Percentiles rank a stretch among this genome's conserved stretches.
These are phyloP conservation scores for Ypsolopha sequella DNA, from an alignment of 2,888 invertebrate genomes.

Conservation along the genomic window DNA sequence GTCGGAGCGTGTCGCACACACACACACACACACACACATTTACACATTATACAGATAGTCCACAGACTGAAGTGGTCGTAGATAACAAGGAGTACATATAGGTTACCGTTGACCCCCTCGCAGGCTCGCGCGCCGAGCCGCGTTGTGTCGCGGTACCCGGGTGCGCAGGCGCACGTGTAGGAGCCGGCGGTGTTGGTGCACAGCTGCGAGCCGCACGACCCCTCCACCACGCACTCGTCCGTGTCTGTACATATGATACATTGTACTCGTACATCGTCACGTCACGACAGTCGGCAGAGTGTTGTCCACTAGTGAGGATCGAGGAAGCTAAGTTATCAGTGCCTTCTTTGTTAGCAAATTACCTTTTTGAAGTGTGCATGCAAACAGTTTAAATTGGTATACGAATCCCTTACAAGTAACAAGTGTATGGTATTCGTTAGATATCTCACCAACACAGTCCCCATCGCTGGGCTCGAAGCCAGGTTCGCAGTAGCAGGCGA, in stretches of 20 bases:
- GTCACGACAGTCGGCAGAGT: too few relatives aligned
- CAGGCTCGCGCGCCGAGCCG: slow-evolving; percentile 69
- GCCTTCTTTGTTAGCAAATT: too few relatives aligned
- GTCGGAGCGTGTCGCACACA: too few relatives aligned
- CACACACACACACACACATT: neutral
- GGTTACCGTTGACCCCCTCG: slow-evolving; percentile 77
- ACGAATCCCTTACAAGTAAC: too few relatives aligned
- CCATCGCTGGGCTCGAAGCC: slow-evolving; percentile 3
- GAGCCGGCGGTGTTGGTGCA: slow-evolving; percentile 78
- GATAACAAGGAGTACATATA: neutral
- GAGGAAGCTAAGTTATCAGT: too few relatives aligned
- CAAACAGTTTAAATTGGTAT: too few relatives aligned
- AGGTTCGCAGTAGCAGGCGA: slow-evolving; percentile 1
- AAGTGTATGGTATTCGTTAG: too few relatives aligned
- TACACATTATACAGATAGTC: neutral
- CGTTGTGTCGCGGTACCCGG: slow-evolving; percentile 71
- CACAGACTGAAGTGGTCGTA: too few relatives aligned
- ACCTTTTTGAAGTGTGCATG: too few relatives aligned
- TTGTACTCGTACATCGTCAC: too few relatives aligned
- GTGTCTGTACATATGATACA: slow-evolving; percentile 74
- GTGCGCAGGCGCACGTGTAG: slow-evolving; percentile 79
- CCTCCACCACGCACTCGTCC: slow-evolving; percentile 81
- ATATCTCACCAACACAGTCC: slow-evolving; percentile 8
- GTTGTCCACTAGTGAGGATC: too few relatives aligned
- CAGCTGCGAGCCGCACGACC: slow-evolving; percentile 76